Base-by-base conservation (phyloP, 2,888 invertebrate genomes). In the Phaonia tiefii region DNA sequence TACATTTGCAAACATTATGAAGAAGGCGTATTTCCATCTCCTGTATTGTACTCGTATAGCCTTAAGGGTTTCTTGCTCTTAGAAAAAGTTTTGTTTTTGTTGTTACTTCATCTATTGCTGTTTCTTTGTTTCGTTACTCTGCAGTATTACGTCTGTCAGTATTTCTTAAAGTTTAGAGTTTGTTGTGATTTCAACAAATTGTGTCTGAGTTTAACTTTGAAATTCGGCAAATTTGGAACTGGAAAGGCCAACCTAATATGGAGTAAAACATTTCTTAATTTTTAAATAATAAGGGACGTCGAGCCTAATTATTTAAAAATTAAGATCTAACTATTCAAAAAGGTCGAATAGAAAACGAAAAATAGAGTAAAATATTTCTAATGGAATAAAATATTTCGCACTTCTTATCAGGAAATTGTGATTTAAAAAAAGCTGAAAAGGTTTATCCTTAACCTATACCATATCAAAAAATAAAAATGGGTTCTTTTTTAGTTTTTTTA, bases 1-100 rank as follows among this genome's bases (percentile, higher is more conserved):
- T 42, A 63, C 63, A 63, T 63, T 42, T 63, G 42, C 42, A 39
- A 63, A 63, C 42, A 63, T 42, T 39, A 63, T 63, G 22, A 63
- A n/a, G n/a, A n/a, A 63, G 63, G 63, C 63, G 63, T 63, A 8
- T 54, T 1, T 1, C 42, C 2, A 39, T 63, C 15, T 63, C 8
- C 37, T 4, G 11, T n/a, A n/a, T 17, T 15, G 20, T 17, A 39
- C 51, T 5, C 31, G 39, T 56, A 58, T 42, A 22, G 63, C 63
- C 63, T 63, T 0, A 39, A 63, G 63, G 63, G 10, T 63, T 63
- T 22, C n/a, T n/a, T 60, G 15, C 39, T 37, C 8, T 15, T 60
- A 37, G 17, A 15, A 60, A 39, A 13, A 42, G 20, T 39, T 60
- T 8, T 60, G 8, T 42, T 17, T 15, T 15, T 7, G 11, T 22